Conservation (phyloP, 2,888 invertebrate species). For the Lycaena phlaeas region DNA sequence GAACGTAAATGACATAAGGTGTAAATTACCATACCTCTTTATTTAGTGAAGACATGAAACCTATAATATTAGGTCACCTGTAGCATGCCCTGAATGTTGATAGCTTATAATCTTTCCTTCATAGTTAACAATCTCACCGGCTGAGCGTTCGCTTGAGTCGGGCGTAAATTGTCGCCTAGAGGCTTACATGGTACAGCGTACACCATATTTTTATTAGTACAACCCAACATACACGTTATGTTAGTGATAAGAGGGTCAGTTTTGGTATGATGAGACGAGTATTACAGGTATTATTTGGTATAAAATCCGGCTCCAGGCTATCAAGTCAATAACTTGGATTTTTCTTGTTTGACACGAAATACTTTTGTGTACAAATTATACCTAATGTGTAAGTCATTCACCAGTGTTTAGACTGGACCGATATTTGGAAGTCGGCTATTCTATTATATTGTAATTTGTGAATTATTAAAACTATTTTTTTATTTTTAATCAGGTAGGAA, state of each 20-base stretch:
- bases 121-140: slow-evolving; percentile 63
- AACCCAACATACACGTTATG: slow-evolving; percentile 5
- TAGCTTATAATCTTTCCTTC: slow-evolving; percentile 58
- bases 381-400: background rate
- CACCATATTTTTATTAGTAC: background rate
- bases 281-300: slow-evolving; percentile 19
- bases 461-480: too few species aligned
- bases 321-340: slow-evolving; percentile 15
- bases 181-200: slow-evolving; percentile 24
- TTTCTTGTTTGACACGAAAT: slow-evolving; percentile 4
- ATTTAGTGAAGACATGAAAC: slow-evolving; percentile 10
- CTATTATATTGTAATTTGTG: too few species aligned
- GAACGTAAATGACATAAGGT: too few species aligned
- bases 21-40: slow-evolving; percentile 5
- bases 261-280: slow-evolving; percentile 5
- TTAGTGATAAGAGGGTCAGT: background rate
- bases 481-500: too few species aligned
- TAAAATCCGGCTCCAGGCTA: slow-evolving; percentile 31
- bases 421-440: too few species aligned
- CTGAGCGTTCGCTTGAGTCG: slow-evolving; percentile 33
- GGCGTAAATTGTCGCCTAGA: slow-evolving; percentile 61
- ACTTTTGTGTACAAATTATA: slow-evolving; percentile 1
- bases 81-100: slow-evolving; percentile 42
- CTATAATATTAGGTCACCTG: slow-evolving; percentile 12
- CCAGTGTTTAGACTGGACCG: too few species aligned